Conservation (phyloP, 2,888 invertebrate species). For the Tromatobia lineatoria region DNA sequence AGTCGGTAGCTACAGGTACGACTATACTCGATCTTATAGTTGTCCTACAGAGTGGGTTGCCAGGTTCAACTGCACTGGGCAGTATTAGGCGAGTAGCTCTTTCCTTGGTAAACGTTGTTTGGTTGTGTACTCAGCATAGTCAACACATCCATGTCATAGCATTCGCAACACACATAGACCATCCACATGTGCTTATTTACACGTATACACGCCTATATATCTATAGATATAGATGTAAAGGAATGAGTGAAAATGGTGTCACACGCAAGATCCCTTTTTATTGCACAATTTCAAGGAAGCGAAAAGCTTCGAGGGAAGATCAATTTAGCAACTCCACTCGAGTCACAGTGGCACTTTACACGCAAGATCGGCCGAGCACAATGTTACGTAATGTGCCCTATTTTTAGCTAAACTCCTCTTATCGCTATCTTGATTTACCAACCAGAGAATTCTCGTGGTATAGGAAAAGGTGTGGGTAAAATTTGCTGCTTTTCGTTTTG, state of each 20-base stretch:
- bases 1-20: constrained; percentile 10
- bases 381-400: constrained; percentile 21
- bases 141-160: not conserved
- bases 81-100: constrained; percentile 13
- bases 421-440: not conserved
- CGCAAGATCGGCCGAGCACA: constrained; percentile 3
- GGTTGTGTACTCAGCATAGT: not conserved
- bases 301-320: not conserved
- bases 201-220: not conserved
- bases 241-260: constrained; percentile 21
- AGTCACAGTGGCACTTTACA: constrained; percentile 25
- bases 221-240: not conserved
- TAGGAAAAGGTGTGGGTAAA: constrained; percentile 10
- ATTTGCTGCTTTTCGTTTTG: constrained; percentile 13
- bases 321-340: constrained; percentile 15
- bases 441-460: constrained; percentile 11
- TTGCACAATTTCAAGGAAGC: not conserved
- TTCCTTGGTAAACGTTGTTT: constrained; percentile 33
- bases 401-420: constrained; percentile 18
- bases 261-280: constrained; percentile 24
- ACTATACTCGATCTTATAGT: not conserved
- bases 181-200: not conserved
- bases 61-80: not conserved
- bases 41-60: not conserved
- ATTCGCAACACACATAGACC: not conserved